Base-by-base conservation (phyloP, 92 coral and sea anemone genomes). In the Bergia sp. region DNA sequence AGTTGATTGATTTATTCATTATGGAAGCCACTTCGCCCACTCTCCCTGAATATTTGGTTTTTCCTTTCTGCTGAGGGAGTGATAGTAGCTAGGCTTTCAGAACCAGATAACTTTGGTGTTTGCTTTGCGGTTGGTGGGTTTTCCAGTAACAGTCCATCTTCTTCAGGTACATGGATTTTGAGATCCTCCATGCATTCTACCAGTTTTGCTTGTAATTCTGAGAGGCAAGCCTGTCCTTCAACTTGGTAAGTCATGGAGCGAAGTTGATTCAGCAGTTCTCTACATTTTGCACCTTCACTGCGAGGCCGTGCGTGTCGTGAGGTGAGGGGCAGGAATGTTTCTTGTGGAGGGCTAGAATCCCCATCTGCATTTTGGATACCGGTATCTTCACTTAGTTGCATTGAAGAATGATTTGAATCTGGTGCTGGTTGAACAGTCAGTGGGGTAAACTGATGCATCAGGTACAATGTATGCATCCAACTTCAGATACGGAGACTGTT, bases 11-110 rank as follows among this genome's bases (percentile, higher is more conserved):
- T 80, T 80, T 80, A 23, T 45, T 45, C 84, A 80, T 45, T 80
- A 64, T 80, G 18, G 58, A 29, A 41, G 84, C 67, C 3, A 80
- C 84, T 38, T 80, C 84, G 36, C 67, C 84, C 58, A 80, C 84
- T 80, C 84, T 80, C 36, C 84, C 67, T 36, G 41, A 36, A 41
- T 80, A 80, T 41, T 80, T 45, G 50, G 11, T 36, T 45, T 80
- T 80, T 36, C 58, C 66, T 80, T 80, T 80, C 40, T 10, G 16
- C 65, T 45, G 58, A 80, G 65, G 66, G 58, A 80, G 84, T 41
- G 67, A 2, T 8, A 36, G 84, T 29, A 78, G 69, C 20, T 61
- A 10, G 12, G 38, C 37, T 67, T 67, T 67, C 73, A 67, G 73
- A 67, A 18, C 8, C 36, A 67, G 73, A 67, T 67, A 37, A 67